phyloP scores from a whole-genome alignment of 2,113 vertebrate species.

The Addax nasomaculatus region DNA sequence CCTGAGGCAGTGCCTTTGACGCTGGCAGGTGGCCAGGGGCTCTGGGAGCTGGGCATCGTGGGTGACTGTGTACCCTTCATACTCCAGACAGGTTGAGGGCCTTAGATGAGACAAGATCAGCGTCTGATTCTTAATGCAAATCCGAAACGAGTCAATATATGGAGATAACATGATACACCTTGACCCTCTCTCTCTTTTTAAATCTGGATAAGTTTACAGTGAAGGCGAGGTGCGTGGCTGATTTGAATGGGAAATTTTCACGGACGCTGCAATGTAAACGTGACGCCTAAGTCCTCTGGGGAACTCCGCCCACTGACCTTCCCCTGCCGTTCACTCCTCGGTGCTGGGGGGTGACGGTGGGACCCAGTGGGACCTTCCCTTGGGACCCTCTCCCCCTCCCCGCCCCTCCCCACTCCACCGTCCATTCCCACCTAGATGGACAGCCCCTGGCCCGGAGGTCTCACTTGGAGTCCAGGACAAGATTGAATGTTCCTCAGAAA shows the following conservation, averaged over 20 bases:
- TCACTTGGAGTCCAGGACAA: not conserved
- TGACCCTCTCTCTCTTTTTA: not conserved
- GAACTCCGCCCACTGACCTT: fast-evolving
- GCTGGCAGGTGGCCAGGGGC: fast-evolving
- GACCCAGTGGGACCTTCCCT: not conserved
- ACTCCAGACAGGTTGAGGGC: fast-evolving
- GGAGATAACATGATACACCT: not conserved
- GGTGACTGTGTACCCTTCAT: fast-evolving
- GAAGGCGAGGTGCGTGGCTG: not conserved
- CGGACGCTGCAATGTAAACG: fast-evolving
- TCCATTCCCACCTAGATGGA: not conserved
- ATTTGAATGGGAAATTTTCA: not conserved
- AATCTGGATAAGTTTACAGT: not conserved
- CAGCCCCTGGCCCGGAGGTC: not conserved
- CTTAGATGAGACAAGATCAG: not conserved
- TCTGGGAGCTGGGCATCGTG: fast-evolving
- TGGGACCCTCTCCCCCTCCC: not conserved
- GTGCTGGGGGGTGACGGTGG: not conserved
- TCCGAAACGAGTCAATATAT: too few relatives aligned
- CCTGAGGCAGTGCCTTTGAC: fast-evolving
- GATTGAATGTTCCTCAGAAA: not conserved
- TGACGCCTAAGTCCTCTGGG: not conserved
- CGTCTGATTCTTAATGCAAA: not conserved
- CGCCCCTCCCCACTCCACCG: fast-evolving
- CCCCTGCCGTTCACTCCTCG: not conserved